Percentiles rank a stretch among this genome's conserved stretches.
These are phyloP conservation scores for Forbesichthys agassizii DNA, from an alignment of 2,113 vertebrate species.

Conservation along the genomic window DNA sequence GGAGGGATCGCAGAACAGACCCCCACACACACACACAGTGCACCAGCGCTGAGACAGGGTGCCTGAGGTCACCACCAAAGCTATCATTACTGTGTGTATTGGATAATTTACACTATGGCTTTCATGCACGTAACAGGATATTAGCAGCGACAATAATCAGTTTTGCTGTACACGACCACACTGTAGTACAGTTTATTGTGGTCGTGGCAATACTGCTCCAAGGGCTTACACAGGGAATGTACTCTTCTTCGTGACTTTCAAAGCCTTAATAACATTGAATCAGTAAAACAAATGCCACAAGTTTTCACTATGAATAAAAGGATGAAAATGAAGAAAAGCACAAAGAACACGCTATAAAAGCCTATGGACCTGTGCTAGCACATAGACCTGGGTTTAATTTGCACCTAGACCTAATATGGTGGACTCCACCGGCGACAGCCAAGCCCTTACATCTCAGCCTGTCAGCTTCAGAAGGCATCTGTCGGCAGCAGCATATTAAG, in stretches of 20 bases:
- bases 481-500: conserved; percentile 52
- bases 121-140: neutral
- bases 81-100: neutral
- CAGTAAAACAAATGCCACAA: too few species aligned
- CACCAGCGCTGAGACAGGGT: conserved; percentile 23
- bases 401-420: neutral
- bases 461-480: conserved; percentile 35
- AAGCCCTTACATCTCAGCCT: neutral
- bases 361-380: neutral
- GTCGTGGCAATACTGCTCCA: too few species aligned
- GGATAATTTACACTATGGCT: conserved; percentile 1
- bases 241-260: too few species aligned
- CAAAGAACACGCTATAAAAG: neutral
- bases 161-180: too few species aligned
- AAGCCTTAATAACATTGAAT: too few species aligned
- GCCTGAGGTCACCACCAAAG: conserved; percentile 17
- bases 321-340: too few species aligned
- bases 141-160: too few species aligned
- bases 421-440: conserved; percentile 3
- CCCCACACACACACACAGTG: conserved; percentile 3
- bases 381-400: conserved; percentile 8
- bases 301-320: too few species aligned
- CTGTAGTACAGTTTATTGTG: too few species aligned
- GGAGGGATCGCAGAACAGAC: conserved; percentile 24
- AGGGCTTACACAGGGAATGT: too few species aligned